Evolutionary conservation across 2,888 invertebrate genomes (phyloP), one percentile per base, ranked within the genome.

Genomic region (Therioaphis trifolii): DNA sequence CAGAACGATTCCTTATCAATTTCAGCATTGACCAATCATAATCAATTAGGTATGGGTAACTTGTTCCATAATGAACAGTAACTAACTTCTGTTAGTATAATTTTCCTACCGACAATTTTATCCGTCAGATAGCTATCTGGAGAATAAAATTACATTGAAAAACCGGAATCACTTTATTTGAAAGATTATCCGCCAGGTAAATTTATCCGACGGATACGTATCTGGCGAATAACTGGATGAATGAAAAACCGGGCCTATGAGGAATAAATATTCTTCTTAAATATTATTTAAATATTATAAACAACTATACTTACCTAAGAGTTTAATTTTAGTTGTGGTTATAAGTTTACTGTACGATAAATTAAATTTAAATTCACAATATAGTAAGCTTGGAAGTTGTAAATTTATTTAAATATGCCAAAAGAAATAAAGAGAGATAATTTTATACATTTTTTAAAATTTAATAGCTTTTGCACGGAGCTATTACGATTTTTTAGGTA

Each of bases 331-430:
- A 9, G 4, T 15, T 29, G 27, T 29, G 12, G 63, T 1, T 43
- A 12, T 18, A 40, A 21, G n/a, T 21, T 43, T 29, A 29, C 46
- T 12, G 43, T 3, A 15, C 61, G 7, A 76, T 76, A 76, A 76
- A 76, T 63, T 76, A 5, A 40, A 58, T 75, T 24, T 27, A 24
- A 75, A 43, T 24, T 35, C 15, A 15, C 15, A 49, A 40, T 27
- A 27, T 24, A 49, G 15, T 29, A 35, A 63, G 18, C 40, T 43
- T 15, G 49, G 55, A 77, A 66, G 55, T 43, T 46, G 71, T 55
- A 84, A 84, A 75, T 43, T 66, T 15, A 72, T 66, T 46, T 43
- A 15, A 7, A 55, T 35, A 84, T 29, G 61, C 63, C 29, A 77
- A 84, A 84, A 27, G 63, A 52, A 84, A 40, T 76, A 46, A 72